Conservation (phyloP, 2,113 vertebrate genomes). For the Phrynocephalus versicolor region DNA sequence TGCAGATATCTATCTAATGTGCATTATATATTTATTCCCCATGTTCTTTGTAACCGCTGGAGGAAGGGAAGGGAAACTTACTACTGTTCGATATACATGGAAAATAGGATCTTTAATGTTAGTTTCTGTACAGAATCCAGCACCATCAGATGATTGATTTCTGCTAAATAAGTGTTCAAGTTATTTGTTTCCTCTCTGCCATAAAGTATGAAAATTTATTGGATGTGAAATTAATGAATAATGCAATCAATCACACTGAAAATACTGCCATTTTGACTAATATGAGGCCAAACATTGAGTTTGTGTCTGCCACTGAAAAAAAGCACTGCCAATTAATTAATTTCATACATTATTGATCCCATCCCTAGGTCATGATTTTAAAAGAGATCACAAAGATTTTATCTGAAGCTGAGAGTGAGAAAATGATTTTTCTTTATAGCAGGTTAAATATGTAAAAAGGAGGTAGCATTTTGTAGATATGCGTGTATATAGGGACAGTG, state of each 20-base stretch:
- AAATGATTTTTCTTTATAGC: background rate
- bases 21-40: background rate
- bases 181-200: background rate
- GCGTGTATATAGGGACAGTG: background rate
- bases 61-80: no score
- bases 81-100: no score
- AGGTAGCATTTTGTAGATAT: background rate
- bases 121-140: background rate
- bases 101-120: no score
- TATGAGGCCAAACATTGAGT: background rate
- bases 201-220: background rate
- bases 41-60: background rate
- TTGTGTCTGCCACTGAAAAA: background rate
- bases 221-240: background rate
- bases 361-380: background rate
- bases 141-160: background rate
- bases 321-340: background rate
- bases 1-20: background rate
- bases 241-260: background rate
- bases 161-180: background rate
- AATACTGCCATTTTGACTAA: background rate
- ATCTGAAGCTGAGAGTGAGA: background rate
- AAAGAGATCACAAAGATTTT: background rate
- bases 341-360: background rate
- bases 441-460: background rate